Conservation (phyloP, 1,140 invertebrate genomes). For the Drosophila sulfurigaster region DNA sequence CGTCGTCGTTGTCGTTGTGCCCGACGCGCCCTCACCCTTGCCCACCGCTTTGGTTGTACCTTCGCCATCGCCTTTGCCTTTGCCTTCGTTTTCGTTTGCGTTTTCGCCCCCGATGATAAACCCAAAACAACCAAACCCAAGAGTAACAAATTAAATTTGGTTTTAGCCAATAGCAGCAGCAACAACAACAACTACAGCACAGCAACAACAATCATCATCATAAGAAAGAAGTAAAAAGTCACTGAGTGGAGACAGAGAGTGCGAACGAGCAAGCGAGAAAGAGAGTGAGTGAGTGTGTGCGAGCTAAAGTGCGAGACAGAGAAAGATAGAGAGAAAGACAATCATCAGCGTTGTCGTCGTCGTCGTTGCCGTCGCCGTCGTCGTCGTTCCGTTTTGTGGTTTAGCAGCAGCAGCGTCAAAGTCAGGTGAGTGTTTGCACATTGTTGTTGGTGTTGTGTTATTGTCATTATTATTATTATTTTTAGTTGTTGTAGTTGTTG, state of each 20-base stretch:
- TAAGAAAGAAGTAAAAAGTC: conserved; percentile 41
- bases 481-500: conserved; percentile 20
- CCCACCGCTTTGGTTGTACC: background rate
- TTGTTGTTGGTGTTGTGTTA: conserved; percentile 15
- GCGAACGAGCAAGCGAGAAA: conserved; percentile 9
- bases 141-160: conserved; percentile 81
- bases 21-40: background rate
- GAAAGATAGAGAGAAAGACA: conserved; percentile 14
- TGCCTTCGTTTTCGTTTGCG: background rate
- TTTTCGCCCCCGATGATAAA: conserved; percentile 33
- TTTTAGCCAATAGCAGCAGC: conserved; percentile 71
- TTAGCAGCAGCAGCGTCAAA: conserved; percentile 56
- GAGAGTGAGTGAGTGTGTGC: conserved; percentile 9
- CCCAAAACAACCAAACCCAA: conserved; percentile 41
- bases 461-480: conserved; percentile 12
- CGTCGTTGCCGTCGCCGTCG: conserved; percentile 10
- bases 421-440: conserved; percentile 62
- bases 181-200: conserved; percentile 33
- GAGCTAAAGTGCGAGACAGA: conserved; percentile 1
- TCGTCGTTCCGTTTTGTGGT: conserved; percentile 46
- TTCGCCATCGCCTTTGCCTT: background rate
- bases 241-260: conserved; percentile 40
- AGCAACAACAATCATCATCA: conserved; percentile 25
- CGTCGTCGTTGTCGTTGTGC: background rate
- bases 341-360: conserved; percentile 19